phyloP scores from a whole-genome alignment of 2,888 invertebrate genomes.

The Xestia c-nigrum region DNA sequence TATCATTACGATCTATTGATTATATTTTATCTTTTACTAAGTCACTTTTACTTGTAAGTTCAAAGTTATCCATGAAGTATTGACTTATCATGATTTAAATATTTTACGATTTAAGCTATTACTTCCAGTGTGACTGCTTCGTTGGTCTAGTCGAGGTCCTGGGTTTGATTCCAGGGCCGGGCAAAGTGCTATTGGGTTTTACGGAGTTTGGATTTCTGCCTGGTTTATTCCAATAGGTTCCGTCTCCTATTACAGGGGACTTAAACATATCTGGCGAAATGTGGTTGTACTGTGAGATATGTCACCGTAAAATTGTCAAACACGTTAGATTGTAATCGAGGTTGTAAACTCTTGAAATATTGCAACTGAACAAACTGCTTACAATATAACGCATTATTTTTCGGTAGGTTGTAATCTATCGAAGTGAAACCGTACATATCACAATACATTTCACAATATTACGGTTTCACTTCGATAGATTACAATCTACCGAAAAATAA shows the following conservation, averaged over 20 bases:
- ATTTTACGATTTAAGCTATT: conserved; percentile 1
- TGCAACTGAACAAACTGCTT: too few species aligned
- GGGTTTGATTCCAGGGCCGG: neutral
- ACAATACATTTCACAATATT: too few species aligned
- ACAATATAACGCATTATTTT: too few species aligned
- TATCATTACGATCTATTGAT: conserved; percentile 4
- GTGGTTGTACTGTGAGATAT: neutral
- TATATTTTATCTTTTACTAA: conserved; percentile 8
- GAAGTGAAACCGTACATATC: too few species aligned
- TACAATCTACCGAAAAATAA: too few species aligned
- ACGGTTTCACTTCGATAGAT: too few species aligned
- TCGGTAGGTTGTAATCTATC: too few species aligned
- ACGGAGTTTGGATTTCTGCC: neutral
- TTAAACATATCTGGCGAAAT: too few species aligned
- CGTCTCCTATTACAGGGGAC: neutral
- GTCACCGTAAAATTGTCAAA: too few species aligned
- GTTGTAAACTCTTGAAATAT: too few species aligned
- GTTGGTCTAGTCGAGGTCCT: neutral
- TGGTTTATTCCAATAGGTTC: neutral
- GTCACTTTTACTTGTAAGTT: neutral
- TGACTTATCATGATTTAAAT: neutral
- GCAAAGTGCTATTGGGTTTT: neutral
- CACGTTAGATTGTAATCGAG: too few species aligned
- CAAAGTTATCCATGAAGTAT: neutral
- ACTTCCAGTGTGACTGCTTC: conserved; percentile 7